A percentile compares a stretch with the other conserved stretches of the same genome.
Evolutionary conservation across 2,888 invertebrate species (phyloP).

Genomic region (Chymomyza caudatula): DNA sequence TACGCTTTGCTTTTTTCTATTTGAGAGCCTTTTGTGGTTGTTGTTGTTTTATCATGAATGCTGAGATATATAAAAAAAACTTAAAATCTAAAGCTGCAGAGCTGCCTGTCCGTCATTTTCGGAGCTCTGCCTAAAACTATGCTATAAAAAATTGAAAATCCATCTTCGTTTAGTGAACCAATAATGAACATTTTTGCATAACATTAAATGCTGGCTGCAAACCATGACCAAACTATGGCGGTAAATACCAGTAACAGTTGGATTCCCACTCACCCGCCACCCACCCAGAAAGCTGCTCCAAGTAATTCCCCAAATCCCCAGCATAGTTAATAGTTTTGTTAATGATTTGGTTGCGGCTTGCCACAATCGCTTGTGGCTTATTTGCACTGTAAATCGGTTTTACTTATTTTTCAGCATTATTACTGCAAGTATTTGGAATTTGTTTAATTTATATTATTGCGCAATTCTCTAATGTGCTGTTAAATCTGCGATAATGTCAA

Average conservation of each 20-base stretch:
- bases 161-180: not conserved
- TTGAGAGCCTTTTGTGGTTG: slow-evolving; percentile 45
- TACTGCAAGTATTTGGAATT: slow-evolving; percentile 20
- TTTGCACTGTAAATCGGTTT: slow-evolving; percentile 9
- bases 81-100: slow-evolving; percentile 20
- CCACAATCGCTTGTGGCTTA: slow-evolving; percentile 41
- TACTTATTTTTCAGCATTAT: not conserved
- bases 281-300: not conserved
- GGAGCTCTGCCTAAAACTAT: not conserved
- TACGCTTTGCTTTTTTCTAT: slow-evolving; percentile 53
- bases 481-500: slow-evolving; percentile 46
- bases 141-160: not conserved
- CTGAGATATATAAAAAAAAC: slow-evolving; percentile 26
- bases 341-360: slow-evolving; percentile 46
- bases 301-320: slow-evolving; percentile 23
- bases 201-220: slow-evolving; percentile 13
- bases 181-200: slow-evolving; percentile 12
- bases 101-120: not conserved
- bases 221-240: not conserved
- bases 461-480: slow-evolving; percentile 39
- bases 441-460: slow-evolving; percentile 6
- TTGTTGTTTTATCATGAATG: slow-evolving; percentile 20
- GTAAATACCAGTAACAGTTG: not conserved
- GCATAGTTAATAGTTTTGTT: slow-evolving; percentile 50
- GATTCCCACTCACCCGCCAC: no score